These are phyloP conservation scores for Luperina nickerlii DNA, from an alignment of 2,888 invertebrate species.

Conservation along the genomic window DNA sequence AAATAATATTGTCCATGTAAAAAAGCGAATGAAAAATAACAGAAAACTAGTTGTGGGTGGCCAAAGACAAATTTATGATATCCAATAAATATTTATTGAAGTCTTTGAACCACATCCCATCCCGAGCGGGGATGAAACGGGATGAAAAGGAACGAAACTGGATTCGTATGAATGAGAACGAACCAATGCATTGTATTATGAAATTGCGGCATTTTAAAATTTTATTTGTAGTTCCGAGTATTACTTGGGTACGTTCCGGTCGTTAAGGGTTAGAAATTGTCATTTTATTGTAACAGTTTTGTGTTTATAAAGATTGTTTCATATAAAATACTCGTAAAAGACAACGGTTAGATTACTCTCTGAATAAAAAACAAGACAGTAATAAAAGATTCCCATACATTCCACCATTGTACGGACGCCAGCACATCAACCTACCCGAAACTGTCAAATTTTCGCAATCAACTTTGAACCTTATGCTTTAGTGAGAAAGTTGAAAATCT, in stretches of 20 bases:
- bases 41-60: slow-evolving; percentile 31
- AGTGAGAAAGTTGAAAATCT: too few species aligned
- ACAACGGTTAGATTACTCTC: neutral
- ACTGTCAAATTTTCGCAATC: too few species aligned
- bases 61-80: slow-evolving; percentile 66
- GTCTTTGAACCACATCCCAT: slow-evolving; percentile 67
- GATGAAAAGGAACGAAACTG: slow-evolving; percentile 51
- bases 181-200: slow-evolving; percentile 67
- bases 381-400: neutral
- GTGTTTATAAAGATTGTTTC: slow-evolving; percentile 5
- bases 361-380: neutral
- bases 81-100: slow-evolving; percentile 77
- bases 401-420: too few species aligned
- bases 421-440: too few species aligned
- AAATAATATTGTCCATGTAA: slow-evolving; percentile 35
- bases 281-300: slow-evolving; percentile 11
- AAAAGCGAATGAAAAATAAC: slow-evolving; percentile 68
- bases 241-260: slow-evolving; percentile 13
- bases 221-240: slow-evolving; percentile 39
- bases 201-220: slow-evolving; percentile 43
- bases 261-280: slow-evolving; percentile 25
- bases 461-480: too few species aligned
- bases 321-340: slow-evolving; percentile 1
- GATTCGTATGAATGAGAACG: slow-evolving; percentile 61
- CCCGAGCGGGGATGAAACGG: slow-evolving; percentile 52